phyloP scores from a whole-genome alignment of 2,113 vertebrate genomes.

The Urocolius indicus region DNA sequence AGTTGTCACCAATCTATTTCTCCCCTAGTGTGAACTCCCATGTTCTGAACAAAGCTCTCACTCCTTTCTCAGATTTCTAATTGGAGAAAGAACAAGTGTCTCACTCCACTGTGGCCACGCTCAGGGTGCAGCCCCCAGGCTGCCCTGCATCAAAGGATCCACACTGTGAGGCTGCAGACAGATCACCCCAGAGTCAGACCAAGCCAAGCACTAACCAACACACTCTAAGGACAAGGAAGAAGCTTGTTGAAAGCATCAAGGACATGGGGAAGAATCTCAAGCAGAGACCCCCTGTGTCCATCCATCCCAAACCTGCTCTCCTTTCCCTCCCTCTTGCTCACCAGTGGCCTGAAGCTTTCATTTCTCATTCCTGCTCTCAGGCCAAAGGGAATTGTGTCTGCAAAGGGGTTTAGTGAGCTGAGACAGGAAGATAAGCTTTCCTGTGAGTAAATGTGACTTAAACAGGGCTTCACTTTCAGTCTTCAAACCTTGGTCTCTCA shows the following conservation, averaged over 20 bases:
- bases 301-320: not conserved
- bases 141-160: not conserved
- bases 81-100: not conserved
- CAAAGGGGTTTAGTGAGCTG: not conserved
- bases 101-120: rapidly evolving
- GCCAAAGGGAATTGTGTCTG: not conserved
- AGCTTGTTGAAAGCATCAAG: not conserved
- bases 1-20: not conserved
- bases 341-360: not conserved
- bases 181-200: not conserved
- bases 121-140: not conserved
- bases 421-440: not conserved
- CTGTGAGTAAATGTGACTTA: not conserved
- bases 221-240: not conserved
- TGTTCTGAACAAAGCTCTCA: not conserved
- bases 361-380: not conserved
- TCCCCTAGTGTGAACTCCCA: not conserved
- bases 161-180: rapidly evolving
- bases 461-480: not conserved
- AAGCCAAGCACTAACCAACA: not conserved
- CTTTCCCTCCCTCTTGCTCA: not conserved
- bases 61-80: not conserved
- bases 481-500: not conserved
- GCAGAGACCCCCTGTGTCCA: not conserved
- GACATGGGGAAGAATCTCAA: not conserved